These are phyloP conservation scores for Mormyrops boulengeri DNA, from an alignment of 2,797 vertebrate genomes.

Conservation along the genomic window DNA sequence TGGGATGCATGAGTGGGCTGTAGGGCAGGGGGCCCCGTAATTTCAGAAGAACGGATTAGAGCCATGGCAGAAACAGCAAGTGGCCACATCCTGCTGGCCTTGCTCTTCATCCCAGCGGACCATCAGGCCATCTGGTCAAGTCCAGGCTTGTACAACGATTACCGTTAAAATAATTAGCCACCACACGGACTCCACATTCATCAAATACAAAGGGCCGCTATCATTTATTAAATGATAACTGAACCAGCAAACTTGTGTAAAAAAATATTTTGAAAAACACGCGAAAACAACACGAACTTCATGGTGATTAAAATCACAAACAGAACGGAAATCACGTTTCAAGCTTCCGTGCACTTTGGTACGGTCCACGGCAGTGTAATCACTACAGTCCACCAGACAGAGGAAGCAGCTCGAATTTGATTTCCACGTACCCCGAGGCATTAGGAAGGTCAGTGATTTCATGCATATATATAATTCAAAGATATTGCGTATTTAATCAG, in stretches of 20 bases:
- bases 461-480: slow-evolving; percentile 3
- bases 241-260: neutral
- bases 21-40: neutral
- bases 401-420: neutral
- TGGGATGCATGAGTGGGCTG: neutral
- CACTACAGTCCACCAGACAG: slow-evolving; percentile 1
- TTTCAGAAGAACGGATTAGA: neutral
- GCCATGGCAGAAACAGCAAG: neutral
- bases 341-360: neutral
- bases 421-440: neutral
- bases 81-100: neutral
- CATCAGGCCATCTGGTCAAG: neutral
- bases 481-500: slow-evolving; percentile 3
- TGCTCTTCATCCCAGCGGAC: neutral
- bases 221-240: neutral
- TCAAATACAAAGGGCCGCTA: neutral
- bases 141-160: neutral
- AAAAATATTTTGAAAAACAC: neutral
- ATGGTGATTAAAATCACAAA: neutral
- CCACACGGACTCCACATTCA: neutral
- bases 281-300: neutral
- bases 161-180: neutral
- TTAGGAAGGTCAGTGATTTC: neutral
- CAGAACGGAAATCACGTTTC: slow-evolving; percentile 1
- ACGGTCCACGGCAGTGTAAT: neutral